Evolutionary conservation across 2,888 invertebrate genomes (phyloP), one percentile per base, ranked within the genome.

Genomic region (Pammene aurita): DNA sequence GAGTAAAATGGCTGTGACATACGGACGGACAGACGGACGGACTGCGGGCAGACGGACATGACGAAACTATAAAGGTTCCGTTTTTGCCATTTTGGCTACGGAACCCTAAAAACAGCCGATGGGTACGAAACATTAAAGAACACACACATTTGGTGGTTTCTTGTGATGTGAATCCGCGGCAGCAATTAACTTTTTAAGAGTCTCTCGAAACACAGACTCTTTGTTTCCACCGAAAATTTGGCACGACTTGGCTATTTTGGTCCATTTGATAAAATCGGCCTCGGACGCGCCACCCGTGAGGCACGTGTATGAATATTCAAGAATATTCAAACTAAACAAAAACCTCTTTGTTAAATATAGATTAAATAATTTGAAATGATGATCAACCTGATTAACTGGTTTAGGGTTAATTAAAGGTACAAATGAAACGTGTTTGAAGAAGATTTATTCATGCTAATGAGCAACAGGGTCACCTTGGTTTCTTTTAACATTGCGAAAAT

Each of bases 201-300:
- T 78, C 79, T 78, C 80, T 80, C 74, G 73, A 79, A 80, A 85
- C 84, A 85, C 80, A 72, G 76, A 72, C 73, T 80, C 86, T 87
- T 89, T 88, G 87, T 88, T 84, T 80, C 78, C 81, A 76, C 76
- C 75, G 71, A 80, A 83, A 84, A 82, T 86, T 89, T 84, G 86
- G 86, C 88, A 88, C 87, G 88, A 85, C 78, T 78, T 76, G 73
- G 79, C 85, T 80, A 84, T 88, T 84, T 83, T 80, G 73, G 81
- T 78, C 73, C 77, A 85, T 85, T 84, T 78, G 86, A 87, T 87
- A 80, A 80, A 75, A 64, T 67, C 73, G 73, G 61, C 57, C 58
- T 63, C 54, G 52, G 14, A 56, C 57, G 35, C 48, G 67, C 62
- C 62, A 62, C 64, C 64, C 68, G 64, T 10, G 58, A 14, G 57